Conservation (phyloP, 64 coral and sea anemone species). For the Cladopsammia gracilis region DNA sequence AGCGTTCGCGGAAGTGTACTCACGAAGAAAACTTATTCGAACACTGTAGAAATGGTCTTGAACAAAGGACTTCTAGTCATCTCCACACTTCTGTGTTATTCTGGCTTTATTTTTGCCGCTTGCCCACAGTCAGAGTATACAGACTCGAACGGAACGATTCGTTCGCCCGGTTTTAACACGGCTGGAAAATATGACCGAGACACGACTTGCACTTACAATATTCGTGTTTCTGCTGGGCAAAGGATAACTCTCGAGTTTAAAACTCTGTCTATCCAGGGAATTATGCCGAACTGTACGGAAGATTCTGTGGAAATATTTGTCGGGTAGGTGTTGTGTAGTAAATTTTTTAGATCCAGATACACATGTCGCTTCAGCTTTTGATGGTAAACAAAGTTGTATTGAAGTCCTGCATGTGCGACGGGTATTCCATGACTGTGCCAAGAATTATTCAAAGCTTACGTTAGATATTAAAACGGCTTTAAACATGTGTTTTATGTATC, state of each 20-base stretch:
- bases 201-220: neutral
- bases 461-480: too few species aligned
- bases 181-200: neutral
- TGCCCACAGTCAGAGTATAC: neutral
- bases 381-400: too few species aligned
- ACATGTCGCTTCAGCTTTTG: too few species aligned
- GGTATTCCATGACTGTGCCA: too few species aligned
- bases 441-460: too few species aligned
- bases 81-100: neutral
- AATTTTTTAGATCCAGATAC: too few species aligned
- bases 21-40: neutral
- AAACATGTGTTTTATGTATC: too few species aligned
- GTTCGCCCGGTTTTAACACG: neutral
- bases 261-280: constrained; percentile 12
- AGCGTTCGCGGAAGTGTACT: neutral
- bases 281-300: constrained; percentile 44
- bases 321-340: constrained; percentile 18
- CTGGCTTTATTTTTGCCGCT: neutral
- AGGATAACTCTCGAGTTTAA: constrained; percentile 28
- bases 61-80: neutral
- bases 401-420: too few species aligned
- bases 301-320: constrained; percentile 64
- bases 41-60: neutral
- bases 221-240: neutral
- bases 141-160: neutral